These are phyloP conservation scores for Mus minutoides DNA, from an alignment of 2,797 vertebrate genomes.

Conservation along the genomic window DNA sequence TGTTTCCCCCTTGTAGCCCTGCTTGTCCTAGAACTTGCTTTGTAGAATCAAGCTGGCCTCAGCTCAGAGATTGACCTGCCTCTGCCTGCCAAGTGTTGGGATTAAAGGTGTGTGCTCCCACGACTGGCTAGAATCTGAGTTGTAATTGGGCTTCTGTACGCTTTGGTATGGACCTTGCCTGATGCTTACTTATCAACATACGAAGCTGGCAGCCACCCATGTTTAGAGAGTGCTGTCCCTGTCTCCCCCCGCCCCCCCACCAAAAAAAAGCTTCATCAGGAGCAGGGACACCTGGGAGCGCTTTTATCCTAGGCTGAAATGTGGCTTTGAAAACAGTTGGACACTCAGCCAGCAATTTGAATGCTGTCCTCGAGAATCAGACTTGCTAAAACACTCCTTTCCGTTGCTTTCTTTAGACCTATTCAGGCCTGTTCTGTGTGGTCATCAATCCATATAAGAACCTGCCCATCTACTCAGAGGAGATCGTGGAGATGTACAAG, in stretches of 20 bases:
- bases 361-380: background rate
- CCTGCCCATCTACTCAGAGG: constrained; percentile 98
- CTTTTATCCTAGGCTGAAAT: background rate
- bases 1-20: background rate
- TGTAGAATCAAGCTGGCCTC: background rate
- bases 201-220: no score
- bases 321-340: background rate
- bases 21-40: background rate
- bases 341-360: background rate
- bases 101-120: background rate
- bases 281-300: rapidly evolving
- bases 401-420: constrained; percentile 89
- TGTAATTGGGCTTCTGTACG: no score
- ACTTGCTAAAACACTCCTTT: background rate
- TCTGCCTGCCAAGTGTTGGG: background rate
- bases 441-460: constrained; percentile 99
- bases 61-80: background rate
- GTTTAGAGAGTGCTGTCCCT: no score
- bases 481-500: constrained; percentile 99
- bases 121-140: background rate
- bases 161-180: no score
- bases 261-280: background rate
- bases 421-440: constrained; percentile 98
- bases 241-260: no score
- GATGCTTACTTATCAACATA: no score